Percentiles rank a stretch among this genome's conserved stretches.
phyloP scores from a whole-genome alignment of 2,888 invertebrate genomes.

The Aromia moschata region DNA sequence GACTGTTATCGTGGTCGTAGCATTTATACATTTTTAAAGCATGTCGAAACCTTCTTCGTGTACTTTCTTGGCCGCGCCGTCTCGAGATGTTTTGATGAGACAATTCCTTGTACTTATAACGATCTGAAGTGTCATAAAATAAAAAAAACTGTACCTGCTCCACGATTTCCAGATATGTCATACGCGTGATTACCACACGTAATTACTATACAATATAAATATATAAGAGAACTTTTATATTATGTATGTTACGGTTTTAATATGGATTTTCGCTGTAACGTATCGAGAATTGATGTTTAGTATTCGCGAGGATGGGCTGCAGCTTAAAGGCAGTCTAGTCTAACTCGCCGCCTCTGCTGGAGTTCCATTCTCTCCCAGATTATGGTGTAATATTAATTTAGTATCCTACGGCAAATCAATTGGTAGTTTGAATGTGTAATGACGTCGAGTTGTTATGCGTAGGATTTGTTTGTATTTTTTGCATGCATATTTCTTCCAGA shows the following conservation, averaged over 20 bases:
- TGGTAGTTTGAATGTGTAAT: slow-evolving; percentile 11
- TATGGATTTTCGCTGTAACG: slow-evolving; percentile 3
- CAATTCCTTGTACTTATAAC: slow-evolving; percentile 18
- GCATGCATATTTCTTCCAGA: slow-evolving; percentile 26
- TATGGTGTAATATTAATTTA: slow-evolving; percentile 16
- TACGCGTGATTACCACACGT: neutral
- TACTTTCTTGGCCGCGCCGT: too few species aligned
- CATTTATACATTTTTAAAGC: too few species aligned
- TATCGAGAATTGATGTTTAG: slow-evolving; percentile 12
- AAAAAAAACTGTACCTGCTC: slow-evolving; percentile 22
- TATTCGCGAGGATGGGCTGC: neutral
- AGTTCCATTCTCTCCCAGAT: neutral
- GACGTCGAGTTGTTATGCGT: slow-evolving; percentile 3
- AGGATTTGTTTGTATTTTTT: slow-evolving; percentile 22
- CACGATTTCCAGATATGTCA: slow-evolving; percentile 15
- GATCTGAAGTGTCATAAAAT: slow-evolving; percentile 18
- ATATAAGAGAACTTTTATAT: slow-evolving; percentile 23
- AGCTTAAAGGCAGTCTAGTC: neutral
- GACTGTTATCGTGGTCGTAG: too few species aligned
- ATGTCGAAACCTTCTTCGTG: too few species aligned
- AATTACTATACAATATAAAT: neutral
- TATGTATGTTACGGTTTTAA: slow-evolving; percentile 10
- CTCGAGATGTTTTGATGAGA: slow-evolving; percentile 13
- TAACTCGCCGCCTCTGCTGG: neutral
- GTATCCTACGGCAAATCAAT: neutral